phyloP scores from a whole-genome alignment of 2,888 invertebrate genomes.

The Athalia rosae region DNA sequence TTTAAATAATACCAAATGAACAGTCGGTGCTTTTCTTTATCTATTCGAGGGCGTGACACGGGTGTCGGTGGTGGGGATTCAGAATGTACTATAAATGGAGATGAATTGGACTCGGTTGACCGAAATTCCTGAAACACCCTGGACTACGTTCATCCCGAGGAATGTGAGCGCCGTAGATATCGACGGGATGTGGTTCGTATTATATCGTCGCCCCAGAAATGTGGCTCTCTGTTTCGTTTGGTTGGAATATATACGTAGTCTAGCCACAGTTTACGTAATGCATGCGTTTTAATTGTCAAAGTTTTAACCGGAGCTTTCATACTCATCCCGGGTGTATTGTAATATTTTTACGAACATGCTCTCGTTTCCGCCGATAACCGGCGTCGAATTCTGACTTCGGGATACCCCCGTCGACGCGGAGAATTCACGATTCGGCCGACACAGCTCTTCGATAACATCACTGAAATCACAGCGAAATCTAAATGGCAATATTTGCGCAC shows the following conservation, averaged over 20 bases:
- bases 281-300: constrained; percentile 5
- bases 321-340: background rate
- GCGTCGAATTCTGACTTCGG: too few relatives aligned
- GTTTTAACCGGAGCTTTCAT: background rate
- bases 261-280: background rate
- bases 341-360: background rate
- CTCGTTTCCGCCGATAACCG: background rate
- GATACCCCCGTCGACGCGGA: background rate
- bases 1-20: too few relatives aligned
- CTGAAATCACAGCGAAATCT: background rate
- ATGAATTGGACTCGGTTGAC: constrained; percentile 7
- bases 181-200: background rate
- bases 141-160: constrained; percentile 9
- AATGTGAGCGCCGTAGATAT: background rate
- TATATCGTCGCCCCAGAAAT: constrained; percentile 14
- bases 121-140: background rate
- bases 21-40: too few relatives aligned
- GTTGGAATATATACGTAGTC: constrained; percentile 22
- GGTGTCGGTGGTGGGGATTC: too few relatives aligned
- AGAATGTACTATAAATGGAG: background rate
- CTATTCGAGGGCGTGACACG: too few relatives aligned
- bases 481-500: background rate
- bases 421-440: background rate
- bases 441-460: too few relatives aligned
- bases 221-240: constrained; percentile 18